phyloP scores from a whole-genome alignment of 2,797 vertebrate species.

The Bradypodion pumilum region DNA sequence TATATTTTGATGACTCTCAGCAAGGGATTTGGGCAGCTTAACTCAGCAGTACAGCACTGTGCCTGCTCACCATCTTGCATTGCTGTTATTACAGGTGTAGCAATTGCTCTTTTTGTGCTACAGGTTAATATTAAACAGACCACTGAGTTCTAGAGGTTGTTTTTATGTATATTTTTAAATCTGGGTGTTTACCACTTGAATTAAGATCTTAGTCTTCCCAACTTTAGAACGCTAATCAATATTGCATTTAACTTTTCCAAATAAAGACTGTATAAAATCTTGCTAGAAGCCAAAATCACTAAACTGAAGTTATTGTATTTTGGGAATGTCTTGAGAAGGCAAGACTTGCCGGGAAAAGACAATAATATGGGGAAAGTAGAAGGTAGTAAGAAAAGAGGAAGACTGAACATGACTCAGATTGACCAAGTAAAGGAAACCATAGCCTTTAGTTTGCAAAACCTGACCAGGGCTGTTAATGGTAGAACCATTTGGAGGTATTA shows the following conservation, averaged over 20 bases:
- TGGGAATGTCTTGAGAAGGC: too few relatives aligned
- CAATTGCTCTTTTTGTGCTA: background rate
- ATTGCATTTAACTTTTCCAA: rapidly evolving
- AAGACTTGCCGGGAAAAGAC: too few relatives aligned
- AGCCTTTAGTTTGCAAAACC: too few relatives aligned
- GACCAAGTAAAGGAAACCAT: too few relatives aligned
- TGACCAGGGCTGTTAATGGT: too few relatives aligned
- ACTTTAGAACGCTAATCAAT: background rate
- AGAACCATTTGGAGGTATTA: too few relatives aligned
- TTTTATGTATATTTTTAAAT: background rate
- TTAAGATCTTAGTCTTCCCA: background rate
- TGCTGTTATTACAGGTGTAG: background rate
- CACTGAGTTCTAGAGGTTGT: background rate
- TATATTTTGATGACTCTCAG: background rate
- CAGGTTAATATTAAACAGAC: background rate
- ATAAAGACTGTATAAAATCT: background rate
- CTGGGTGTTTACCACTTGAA: background rate
- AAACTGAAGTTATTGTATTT: too few relatives aligned
- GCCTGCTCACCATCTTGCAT: background rate
- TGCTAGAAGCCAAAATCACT: too few relatives aligned
- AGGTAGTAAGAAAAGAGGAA: too few relatives aligned
- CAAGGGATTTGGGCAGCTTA: background rate
- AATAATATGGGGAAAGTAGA: too few relatives aligned
- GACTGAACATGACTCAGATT: too few relatives aligned
- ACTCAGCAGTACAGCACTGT: background rate